Percentiles rank a stretch among this genome's conserved stretches.
Conservation (phyloP, 2,888 invertebrate genomes). For the Amphimallon solstitiale region DNA sequence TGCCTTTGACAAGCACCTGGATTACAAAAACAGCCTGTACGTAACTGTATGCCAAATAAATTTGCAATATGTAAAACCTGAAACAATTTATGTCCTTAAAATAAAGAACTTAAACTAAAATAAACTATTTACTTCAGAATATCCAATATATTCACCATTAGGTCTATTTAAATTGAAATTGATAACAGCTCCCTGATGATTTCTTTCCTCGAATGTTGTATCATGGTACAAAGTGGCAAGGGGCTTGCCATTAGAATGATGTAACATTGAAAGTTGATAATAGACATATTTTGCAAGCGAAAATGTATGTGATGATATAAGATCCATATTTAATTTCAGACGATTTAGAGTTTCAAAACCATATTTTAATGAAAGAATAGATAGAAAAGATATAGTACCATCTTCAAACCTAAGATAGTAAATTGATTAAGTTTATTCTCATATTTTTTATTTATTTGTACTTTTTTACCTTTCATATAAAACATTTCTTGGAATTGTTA, state of each 20-base stretch:
- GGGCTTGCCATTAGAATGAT: constrained; percentile 77
- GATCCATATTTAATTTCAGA: constrained; percentile 72
- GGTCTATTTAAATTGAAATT: constrained; percentile 87
- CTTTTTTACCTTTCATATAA: constrained; percentile 77
- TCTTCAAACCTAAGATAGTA: constrained; percentile 83
- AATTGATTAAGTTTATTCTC: too few relatives aligned
- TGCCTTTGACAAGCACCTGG: constrained; percentile 92
- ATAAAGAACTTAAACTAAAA: too few relatives aligned
- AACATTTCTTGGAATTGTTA: constrained; percentile 74
- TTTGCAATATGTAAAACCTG: constrained; percentile 91
- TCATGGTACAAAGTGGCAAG: constrained; percentile 80
- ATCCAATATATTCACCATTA: constrained; percentile 86
- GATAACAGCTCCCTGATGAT: constrained; percentile 84
- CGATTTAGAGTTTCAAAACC: constrained; percentile 81
- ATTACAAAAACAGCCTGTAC: constrained; percentile 98
- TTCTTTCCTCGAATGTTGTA: constrained; percentile 70
- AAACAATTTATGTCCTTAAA: constrained; percentile 45
- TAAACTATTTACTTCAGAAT: constrained; percentile 75
- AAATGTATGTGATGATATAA: constrained; percentile 80
- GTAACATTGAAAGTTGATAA: constrained; percentile 69
- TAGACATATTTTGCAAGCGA: constrained; percentile 79
- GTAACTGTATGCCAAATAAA: constrained; percentile 83
- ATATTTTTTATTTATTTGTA: too few relatives aligned
- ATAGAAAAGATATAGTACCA: constrained; percentile 89
- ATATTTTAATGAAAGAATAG: constrained; percentile 82